Base-by-base conservation (phyloP, 2,888 invertebrate species). In the Napeogenes sylphis region DNA sequence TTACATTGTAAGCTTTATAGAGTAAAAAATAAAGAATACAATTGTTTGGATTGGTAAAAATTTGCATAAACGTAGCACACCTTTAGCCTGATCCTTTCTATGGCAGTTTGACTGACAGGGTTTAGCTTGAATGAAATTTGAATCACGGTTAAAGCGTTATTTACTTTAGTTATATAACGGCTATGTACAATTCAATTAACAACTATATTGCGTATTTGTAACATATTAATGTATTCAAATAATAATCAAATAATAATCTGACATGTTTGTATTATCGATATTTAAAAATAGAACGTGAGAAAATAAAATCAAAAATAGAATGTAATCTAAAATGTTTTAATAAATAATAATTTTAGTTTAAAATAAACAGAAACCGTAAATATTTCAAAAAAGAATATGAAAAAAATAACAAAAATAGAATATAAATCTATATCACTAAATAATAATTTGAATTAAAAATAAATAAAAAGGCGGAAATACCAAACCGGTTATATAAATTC, bases 31-130 rank as follows among this genome's bases (percentile, higher is more conserved):
- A 81, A 55, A 71, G 70, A 71, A 68, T 67, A 61, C 73, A 71
- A 75, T 70, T 77, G 59, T 62, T 57, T 69, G 76, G 70, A 73
- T 75, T 68, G 73, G 38, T 61, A 75, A 70, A 83, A 89, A 90
- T 90, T 90, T 89, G 89, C 89, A 90, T 90, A 89, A 80, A 78
- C 77, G 72, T 70, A 71, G 84, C 85, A 84, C 90, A 90, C 89
- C 89, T 90, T 90, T 87, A 75, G 77, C 76, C 77, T 83, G 86
- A 87, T 87, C 84, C 87, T 79, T 83, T 84, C 79, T 80, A 82
- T 86, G 84, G 84, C 84, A 79, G 82, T 77, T 88, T 89, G 89
- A 89, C 83, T 87, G 89, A 88, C 90, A 75, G 76, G 74, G 72
- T 74, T 75, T 75, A 74, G 70, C 64, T 73, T 73, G 73, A 74